These are phyloP conservation scores for Bubo bubo DNA, from an alignment of 2,113 vertebrate species.

Conservation along the genomic window DNA sequence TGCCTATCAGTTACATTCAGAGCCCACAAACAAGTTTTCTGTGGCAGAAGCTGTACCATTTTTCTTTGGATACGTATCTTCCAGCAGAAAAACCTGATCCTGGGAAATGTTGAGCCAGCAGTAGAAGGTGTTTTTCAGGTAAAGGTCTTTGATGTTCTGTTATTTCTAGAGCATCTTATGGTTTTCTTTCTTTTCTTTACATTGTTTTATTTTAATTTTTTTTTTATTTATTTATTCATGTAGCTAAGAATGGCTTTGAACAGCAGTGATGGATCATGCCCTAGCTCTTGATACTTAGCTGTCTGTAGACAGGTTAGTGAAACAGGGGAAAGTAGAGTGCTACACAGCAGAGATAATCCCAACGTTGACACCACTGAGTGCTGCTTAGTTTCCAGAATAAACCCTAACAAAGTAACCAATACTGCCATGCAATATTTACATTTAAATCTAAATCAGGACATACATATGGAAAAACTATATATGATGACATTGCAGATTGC, in stretches of 20 bases:
- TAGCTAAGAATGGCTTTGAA: background rate
- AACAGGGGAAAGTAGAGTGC: background rate
- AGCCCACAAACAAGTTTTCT: background rate
- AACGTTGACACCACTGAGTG: background rate
- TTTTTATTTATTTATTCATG: background rate
- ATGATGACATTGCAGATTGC: constrained; percentile 40
- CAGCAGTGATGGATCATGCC: background rate
- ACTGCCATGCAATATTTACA: background rate
- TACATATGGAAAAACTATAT: background rate
- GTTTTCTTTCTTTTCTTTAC: background rate
- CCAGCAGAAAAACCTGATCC: background rate
- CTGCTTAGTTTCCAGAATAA: background rate
- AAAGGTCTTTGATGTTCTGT: background rate
- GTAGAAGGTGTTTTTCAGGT: background rate
- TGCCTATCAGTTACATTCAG: background rate
- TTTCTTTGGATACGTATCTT: background rate
- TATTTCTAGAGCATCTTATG: background rate
- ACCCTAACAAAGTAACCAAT: background rate
- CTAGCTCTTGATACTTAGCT: background rate
- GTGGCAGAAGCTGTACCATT: background rate
- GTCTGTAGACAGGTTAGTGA: background rate
- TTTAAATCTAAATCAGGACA: background rate
- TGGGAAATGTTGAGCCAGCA: background rate
- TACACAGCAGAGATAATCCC: background rate
- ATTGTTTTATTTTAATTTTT: background rate